These are phyloP conservation scores for Syngnathoides biaculeatus DNA, from an alignment of 2,113 vertebrate species.

Conservation along the genomic window DNA sequence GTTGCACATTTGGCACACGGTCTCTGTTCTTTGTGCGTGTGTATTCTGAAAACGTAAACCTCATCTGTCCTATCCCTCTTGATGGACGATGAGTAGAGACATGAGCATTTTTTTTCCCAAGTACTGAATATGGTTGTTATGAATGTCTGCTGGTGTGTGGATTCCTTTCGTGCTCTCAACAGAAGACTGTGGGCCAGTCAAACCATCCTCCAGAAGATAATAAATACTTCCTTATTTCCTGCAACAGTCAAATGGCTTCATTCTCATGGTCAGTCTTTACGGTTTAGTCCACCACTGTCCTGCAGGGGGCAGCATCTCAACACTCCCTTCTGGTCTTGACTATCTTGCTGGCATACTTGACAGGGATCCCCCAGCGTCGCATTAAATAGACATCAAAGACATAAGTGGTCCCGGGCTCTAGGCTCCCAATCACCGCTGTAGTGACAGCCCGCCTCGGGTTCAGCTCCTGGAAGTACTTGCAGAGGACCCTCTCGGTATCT, in stretches of 20 bases:
- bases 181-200: not conserved
- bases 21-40: constrained; percentile 47
- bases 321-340: constrained; percentile 86
- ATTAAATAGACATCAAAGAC: constrained; percentile 88
- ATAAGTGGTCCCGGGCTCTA: constrained; percentile 78
- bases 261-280: constrained; percentile 52
- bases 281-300: constrained; percentile 54
- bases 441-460: constrained; percentile 82
- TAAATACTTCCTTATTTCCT: constrained; percentile 42
- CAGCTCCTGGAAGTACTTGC: constrained; percentile 85
- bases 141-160: constrained; percentile 68
- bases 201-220: constrained; percentile 47
- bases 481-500: constrained; percentile 81
- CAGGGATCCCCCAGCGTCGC: constrained; percentile 81
- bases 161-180: constrained; percentile 43
- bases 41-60: constrained; percentile 50
- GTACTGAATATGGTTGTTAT: constrained; percentile 42
- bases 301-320: constrained; percentile 66
- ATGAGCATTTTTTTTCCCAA: constrained; percentile 46
- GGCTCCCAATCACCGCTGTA: constrained; percentile 79
- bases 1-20: constrained; percentile 71
- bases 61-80: constrained; percentile 53
- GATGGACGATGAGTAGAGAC: constrained; percentile 53
- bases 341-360: constrained; percentile 84
- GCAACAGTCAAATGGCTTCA: constrained; percentile 57